Evolutionary conservation across 2,113 vertebrate species (phyloP).

Genomic region (Trichechus manatus): DNA sequence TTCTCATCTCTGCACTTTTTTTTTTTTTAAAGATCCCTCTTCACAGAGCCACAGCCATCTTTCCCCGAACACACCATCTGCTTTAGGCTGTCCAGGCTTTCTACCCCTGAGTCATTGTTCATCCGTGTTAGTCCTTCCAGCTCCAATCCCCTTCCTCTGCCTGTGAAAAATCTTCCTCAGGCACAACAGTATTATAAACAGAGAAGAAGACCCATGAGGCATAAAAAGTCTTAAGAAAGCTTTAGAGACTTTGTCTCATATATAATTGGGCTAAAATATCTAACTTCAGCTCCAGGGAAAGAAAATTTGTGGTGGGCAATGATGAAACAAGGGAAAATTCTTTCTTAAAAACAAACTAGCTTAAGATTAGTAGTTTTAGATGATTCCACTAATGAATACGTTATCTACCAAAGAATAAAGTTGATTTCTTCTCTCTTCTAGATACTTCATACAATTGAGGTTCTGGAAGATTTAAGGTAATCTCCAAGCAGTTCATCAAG

Average conservation of each 20-base stretch:
- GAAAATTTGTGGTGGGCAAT: not conserved
- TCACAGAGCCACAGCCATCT: not conserved
- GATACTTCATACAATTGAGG: not conserved
- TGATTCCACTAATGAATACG: not conserved
- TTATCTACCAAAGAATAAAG: conserved; percentile 32
- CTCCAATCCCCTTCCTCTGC: not conserved
- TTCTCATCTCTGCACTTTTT: not conserved
- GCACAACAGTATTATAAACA: not conserved
- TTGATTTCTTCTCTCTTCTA: not conserved
- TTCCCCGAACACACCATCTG: not conserved
- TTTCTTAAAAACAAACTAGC: not conserved
- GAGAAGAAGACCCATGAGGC: not conserved
- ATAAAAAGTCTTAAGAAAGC: conserved; percentile 29
- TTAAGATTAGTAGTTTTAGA: not conserved
- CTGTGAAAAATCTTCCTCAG: not conserved
- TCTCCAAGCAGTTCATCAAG: not conserved
- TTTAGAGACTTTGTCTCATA: conserved; percentile 52
- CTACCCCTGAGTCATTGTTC: not conserved
- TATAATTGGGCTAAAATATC: conserved; percentile 26
- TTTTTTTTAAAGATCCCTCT: not conserved
- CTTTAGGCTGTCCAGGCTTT: not conserved
- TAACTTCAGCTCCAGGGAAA: not conserved
- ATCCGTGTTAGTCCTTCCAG: not conserved
- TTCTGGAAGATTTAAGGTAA: not conserved
- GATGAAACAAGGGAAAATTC: not conserved